A percentile compares a stretch with the other conserved stretches of the same genome.
phyloP scores from a whole-genome alignment of 2,797 vertebrate species.

The Danio jaintianensis region DNA sequence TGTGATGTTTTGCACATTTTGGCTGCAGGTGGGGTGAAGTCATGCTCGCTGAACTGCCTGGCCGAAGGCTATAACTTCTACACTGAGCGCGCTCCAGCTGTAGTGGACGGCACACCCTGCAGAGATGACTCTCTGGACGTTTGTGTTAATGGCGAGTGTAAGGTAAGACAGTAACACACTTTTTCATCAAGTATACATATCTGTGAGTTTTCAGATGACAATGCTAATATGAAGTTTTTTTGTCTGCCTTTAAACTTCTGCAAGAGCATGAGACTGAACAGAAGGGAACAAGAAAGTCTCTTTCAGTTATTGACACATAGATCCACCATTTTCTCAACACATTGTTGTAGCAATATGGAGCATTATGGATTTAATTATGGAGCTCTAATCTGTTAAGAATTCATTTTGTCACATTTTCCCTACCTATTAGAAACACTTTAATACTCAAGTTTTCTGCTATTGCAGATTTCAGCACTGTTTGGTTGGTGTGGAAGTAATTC shows the following conservation, averaged over 20 bases:
- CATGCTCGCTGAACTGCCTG: conserved; percentile 95
- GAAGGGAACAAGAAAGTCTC: conserved; percentile 3
- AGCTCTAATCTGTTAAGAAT: conserved; percentile 32
- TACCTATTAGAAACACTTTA: neutral
- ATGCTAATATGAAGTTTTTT: conserved; percentile 25
- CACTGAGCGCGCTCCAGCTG: conserved; percentile 92
- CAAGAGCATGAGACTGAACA: conserved; percentile 30
- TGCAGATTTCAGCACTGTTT: neutral
- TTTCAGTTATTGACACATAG: conserved; percentile 34
- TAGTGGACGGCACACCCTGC: conserved; percentile 93
- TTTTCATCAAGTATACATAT: neutral
- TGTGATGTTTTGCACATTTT: conserved; percentile 44
- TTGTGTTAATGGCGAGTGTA: conserved; percentile 96
- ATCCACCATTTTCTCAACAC: conserved; percentile 53
- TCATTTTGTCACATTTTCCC: neutral
- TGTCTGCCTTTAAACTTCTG: conserved; percentile 51
- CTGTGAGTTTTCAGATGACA: conserved; percentile 5
- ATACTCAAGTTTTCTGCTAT: neutral
- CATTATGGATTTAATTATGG: conserved; percentile 60
- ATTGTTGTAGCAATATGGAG: conserved; percentile 47
- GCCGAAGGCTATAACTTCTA: conserved; percentile 99
- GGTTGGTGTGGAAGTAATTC: neutral
- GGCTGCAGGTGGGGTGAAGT: conserved; percentile 90
- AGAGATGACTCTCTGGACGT: conserved; percentile 92
- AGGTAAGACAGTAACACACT: conserved; percentile 78